A percentile compares a stretch with the other conserved stretches of the same genome.
These are phyloP conservation scores for Gobiocypris rarus DNA, from an alignment of 2,113 vertebrate genomes.

Conservation along the genomic window DNA sequence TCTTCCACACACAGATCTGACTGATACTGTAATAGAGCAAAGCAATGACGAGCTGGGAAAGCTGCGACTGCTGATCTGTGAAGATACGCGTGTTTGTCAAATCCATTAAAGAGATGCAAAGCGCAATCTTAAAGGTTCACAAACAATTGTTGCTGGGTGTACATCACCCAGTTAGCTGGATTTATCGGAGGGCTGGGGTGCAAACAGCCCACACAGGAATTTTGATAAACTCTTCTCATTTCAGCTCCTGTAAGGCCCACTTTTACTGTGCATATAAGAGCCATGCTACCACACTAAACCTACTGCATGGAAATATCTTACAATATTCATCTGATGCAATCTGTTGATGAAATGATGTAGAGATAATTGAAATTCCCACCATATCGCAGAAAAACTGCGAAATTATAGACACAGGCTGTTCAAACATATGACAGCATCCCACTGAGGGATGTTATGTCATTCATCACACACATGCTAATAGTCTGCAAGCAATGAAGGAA, in stretches of 20 bases:
- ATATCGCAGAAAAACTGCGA: constrained; percentile 18
- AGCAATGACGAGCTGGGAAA: neutral
- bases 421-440: constrained; percentile 23
- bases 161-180: constrained; percentile 10
- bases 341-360: constrained; percentile 31
- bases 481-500: neutral
- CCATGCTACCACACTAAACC: neutral
- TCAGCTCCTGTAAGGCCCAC: neutral
- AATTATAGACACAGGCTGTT: constrained; percentile 36
- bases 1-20: constrained; percentile 39
- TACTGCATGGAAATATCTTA: neutral
- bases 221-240: constrained; percentile 17
- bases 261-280: constrained; percentile 1
- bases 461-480: constrained; percentile 42
- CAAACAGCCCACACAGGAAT: constrained; percentile 9
- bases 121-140: constrained; percentile 18
- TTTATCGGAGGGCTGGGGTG: constrained; percentile 18
- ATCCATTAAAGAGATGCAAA: constrained; percentile 30
- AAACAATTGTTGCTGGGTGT: constrained; percentile 5
- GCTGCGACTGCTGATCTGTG: neutral
- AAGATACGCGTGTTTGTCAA: constrained; percentile 26
- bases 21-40: constrained; percentile 8
- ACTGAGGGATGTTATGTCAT: neutral
- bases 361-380: constrained; percentile 1
- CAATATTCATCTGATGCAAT: constrained; percentile 11